Evolutionary conservation across 2,113 vertebrate species (phyloP).

Genomic region (Atlantisia rogersi): DNA sequence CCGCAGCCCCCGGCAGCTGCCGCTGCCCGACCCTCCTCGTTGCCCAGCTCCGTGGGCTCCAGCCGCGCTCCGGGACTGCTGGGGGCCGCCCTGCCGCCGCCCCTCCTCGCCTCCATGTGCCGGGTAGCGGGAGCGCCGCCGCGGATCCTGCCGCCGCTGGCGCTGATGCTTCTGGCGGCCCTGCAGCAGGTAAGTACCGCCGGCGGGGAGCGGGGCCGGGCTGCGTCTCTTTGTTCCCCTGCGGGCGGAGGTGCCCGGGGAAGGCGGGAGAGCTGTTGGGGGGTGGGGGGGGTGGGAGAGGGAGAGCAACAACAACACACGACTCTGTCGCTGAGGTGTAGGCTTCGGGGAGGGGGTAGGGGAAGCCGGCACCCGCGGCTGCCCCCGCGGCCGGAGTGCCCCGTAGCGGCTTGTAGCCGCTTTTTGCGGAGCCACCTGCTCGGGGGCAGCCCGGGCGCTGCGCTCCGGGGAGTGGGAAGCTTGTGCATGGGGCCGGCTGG

Average conservation of each 20-base stretch:
- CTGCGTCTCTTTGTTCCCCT: conserved; percentile 78
- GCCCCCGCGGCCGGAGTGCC: background rate
- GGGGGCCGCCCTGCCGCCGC: conserved; percentile 67
- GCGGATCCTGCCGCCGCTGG: conserved; percentile 78
- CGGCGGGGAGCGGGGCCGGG: conserved; percentile 37
- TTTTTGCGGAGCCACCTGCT: conserved; percentile 19
- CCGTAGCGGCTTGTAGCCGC: background rate
- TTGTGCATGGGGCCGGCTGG: background rate
- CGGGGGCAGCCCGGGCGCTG: background rate
- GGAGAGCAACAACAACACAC: too few relatives aligned
- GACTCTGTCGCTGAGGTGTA: too few relatives aligned
- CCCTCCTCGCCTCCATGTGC: conserved; percentile 80
- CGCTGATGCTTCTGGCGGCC: conserved; percentile 73
- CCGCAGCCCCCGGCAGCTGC: background rate
- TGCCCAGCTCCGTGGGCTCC: conserved; percentile 3
- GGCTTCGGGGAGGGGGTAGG: background rate
- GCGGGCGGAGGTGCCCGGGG: conserved; percentile 30
- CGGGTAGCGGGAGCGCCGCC: conserved; percentile 74
- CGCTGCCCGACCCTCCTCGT: background rate
- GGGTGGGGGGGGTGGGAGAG: too few relatives aligned
- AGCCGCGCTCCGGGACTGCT: conserved; percentile 37
- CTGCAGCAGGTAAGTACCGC: conserved; percentile 75
- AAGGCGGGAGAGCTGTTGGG: background rate
- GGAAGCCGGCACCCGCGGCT: too few relatives aligned
- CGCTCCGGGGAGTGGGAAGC: background rate